Evolutionary conservation across 2,797 vertebrate genomes (phyloP), one percentile per base, ranked within the genome.

Genomic region (Lagothrix lagotricha): DNA sequence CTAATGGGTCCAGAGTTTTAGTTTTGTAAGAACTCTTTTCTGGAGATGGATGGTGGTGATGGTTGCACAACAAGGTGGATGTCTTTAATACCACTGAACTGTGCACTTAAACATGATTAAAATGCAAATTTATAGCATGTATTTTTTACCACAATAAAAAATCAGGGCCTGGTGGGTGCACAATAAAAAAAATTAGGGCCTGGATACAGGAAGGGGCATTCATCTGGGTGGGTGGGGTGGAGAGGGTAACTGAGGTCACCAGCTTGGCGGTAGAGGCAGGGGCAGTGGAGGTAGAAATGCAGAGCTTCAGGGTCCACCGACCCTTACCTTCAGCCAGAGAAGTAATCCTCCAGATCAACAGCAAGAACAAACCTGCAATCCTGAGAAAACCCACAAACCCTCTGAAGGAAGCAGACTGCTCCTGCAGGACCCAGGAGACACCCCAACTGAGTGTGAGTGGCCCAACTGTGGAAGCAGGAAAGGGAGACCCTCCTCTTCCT

Each of bases 241-340:
- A 10, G 61, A 82, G 93, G 76, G 89, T 52, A 93, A 84, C 93
- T 90, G 94, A 96, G 96, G 96, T 92, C 97, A 30, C 92, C 83
- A 19, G 84, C 94, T 81, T 28, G 4, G 79, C 81, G 44, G 50
- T 0, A 64, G n/a, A 89, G 75, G 46, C 2, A 1, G 46, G 5
- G 89, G 54, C 24, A 54, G 44, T 75, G 17, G 89, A 85, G 50
- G 82, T 79, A 28, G 76, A 93, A 13, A 85, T 85, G 95, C 80
- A 36, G 79, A 94, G n/a, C 93, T 33, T 70, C 79, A 24, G 46
- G 58, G 57, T 88, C 83, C 80, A 0, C 48, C 22, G 81, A 92
- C 82, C 88, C 76, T 70, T 7, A 36, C 36, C 57, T 39, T 80
- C 80, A 52, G 93, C 89, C 75, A 10, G 67, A 81, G 87, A 90